Evolutionary conservation across 2,888 invertebrate species (phyloP).

Genomic region (Rotaria magnacalcarata): DNA sequence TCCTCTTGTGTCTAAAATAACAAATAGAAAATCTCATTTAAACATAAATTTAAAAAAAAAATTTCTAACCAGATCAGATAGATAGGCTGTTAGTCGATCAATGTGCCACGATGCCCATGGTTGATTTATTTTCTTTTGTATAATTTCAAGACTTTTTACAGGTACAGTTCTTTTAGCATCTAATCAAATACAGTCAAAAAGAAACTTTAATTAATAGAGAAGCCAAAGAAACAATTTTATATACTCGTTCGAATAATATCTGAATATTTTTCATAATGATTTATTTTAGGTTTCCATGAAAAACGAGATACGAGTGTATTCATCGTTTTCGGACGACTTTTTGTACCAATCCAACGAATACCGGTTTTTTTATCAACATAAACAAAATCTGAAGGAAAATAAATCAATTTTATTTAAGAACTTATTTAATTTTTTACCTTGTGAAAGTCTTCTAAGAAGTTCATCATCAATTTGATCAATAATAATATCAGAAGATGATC

Average conservation of each 20-base stretch:
- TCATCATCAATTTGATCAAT: conserved; percentile 34
- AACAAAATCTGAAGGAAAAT: background rate
- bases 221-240: background rate
- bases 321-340: background rate
- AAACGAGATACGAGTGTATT: background rate
- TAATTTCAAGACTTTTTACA: background rate
- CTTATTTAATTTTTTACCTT: background rate
- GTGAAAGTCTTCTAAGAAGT: background rate
- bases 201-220: no score
- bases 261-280: conserved; percentile 30
- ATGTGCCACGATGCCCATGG: background rate
- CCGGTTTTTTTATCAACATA: conserved; percentile 8
- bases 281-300: conserved; percentile 35
- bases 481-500: background rate
- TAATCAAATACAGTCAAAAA: background rate
- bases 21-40: background rate
- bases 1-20: conserved; percentile 17
- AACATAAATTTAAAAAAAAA: background rate
- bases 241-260: conserved; percentile 30
- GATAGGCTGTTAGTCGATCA: background rate
- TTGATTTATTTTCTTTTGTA: background rate
- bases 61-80: conserved; percentile 9
- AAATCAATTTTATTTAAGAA: background rate
- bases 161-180: conserved; percentile 23
- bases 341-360: conserved; percentile 22